Conservation (phyloP, 2,113 vertebrate genomes). For the Sula dactylatra region DNA sequence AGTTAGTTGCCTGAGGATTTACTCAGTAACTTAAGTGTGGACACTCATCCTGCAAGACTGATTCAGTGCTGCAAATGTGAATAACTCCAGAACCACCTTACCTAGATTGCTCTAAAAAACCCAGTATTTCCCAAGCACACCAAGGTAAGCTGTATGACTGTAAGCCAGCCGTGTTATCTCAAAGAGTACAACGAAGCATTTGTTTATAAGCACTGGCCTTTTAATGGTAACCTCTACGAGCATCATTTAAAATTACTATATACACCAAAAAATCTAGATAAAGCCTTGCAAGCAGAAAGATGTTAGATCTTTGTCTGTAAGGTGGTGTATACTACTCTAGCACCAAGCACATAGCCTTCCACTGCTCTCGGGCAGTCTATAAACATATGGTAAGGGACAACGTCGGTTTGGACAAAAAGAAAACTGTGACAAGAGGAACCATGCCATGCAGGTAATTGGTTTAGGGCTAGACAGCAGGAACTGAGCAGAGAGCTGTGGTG, state of each 20-base stretch:
- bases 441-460: neutral
- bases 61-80: neutral
- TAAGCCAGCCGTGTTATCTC: neutral
- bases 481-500: neutral
- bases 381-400: neutral
- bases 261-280: neutral
- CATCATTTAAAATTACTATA: neutral
- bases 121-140: neutral
- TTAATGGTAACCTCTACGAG: neutral
- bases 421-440: neutral
- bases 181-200: neutral
- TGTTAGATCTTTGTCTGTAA: neutral
- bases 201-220: neutral
- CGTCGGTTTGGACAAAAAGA: neutral
- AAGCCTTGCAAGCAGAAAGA: neutral
- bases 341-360: neutral
- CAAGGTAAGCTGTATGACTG: neutral
- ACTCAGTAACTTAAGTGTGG: neutral
- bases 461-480: neutral
- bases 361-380: neutral
- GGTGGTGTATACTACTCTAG: neutral
- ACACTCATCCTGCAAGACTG: neutral
- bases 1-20: neutral
- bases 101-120: rapidly evolving
- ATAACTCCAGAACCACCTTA: neutral